Percentiles rank a stretch among this genome's conserved stretches.
Conservation (phyloP, 2,888 invertebrate species). For the Macaria notata region DNA sequence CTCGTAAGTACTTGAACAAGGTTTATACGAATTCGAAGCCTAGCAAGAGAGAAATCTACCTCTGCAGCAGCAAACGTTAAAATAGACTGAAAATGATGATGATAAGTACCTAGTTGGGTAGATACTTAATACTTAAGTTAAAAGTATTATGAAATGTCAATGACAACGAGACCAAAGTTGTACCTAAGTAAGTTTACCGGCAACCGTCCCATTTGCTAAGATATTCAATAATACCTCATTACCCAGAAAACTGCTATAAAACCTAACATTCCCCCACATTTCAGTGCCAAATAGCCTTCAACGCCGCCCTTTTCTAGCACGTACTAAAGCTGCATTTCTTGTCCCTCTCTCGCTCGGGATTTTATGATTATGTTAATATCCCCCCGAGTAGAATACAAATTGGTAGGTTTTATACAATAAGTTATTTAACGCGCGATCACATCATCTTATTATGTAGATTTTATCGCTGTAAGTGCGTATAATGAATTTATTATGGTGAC, state of each 20-base stretch:
- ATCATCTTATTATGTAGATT: slow-evolving; percentile 51
- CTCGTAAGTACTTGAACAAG: too few relatives aligned
- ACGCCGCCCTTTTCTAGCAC: slow-evolving; percentile 36
- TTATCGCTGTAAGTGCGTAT: slow-evolving; percentile 36
- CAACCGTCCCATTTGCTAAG: slow-evolving; percentile 17
- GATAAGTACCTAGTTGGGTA: too few relatives aligned
- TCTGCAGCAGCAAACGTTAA: too few relatives aligned
- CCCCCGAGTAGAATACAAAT: slow-evolving; percentile 69
- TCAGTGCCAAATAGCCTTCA: slow-evolving; percentile 43
- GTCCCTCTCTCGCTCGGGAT: slow-evolving; percentile 41
- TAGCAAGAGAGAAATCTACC: too few relatives aligned
- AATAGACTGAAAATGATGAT: too few relatives aligned
- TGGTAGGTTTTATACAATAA: slow-evolving; percentile 75
- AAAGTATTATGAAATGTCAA: too few relatives aligned
- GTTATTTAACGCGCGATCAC: slow-evolving; percentile 65
- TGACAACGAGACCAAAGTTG: too few relatives aligned
- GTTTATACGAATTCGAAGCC: too few relatives aligned
- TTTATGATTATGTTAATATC: slow-evolving; percentile 65
- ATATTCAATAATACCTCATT: slow-evolving; percentile 42
- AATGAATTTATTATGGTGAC: slow-evolving; percentile 40
- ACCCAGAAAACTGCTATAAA: slow-evolving; percentile 61
- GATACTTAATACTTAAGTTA: too few relatives aligned
- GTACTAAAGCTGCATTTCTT: slow-evolving; percentile 23
- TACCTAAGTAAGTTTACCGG: too few relatives aligned
- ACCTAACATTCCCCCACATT: slow-evolving; percentile 58